Base-by-base conservation (phyloP, 2,113 vertebrate species). In the Oriolus oriolus region DNA sequence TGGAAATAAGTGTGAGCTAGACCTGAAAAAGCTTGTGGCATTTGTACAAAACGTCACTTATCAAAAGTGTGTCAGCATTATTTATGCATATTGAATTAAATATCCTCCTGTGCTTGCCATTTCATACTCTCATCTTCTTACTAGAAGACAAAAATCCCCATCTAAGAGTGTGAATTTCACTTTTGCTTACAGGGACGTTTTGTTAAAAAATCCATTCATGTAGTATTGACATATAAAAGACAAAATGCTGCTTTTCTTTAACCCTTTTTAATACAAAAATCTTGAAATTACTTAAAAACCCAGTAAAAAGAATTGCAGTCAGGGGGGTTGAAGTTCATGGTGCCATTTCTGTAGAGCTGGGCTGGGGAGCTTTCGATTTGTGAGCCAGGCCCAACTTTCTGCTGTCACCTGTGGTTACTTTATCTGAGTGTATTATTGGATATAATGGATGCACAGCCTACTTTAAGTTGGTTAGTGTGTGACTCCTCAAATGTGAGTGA, bases 361-460 rank as follows among this genome's bases (percentile, higher is more conserved):
- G 19, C 33, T 85, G 44, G 26, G 35, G 60, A 92, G 11, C 16
- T 57, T 82, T 69, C 11, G 14, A 6, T 79, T 59, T 26, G 10
- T 85, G 49, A 92, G 18, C 61, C 61, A 68, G 52, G 39, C 26
- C 31, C 65, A 68, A 24, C 30, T 23, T 74, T 60, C n/a, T 45
- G 2, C 39, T 83, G 3, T 56, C 0, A 0, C 37, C 27, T 3
- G 15, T 27, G 19, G 27, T 42, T 59, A 45, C 19, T 14, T 50
- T 50, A 45, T 78, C 73, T 87, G 35, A 52, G 47, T 47, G 6
- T 73, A 16, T 23, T 76, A 31, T 31, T 73, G 37, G 27, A 22
- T 68, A 13, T 27, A 57, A 60, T 33, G 21, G 23, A 27, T 79
- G n/a, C 22, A 52, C 27, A 60, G 42, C 10, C 11, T 44, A 27